phyloP scores from a whole-genome alignment of 2,113 vertebrate genomes.

The Xenopus laevis region DNA sequence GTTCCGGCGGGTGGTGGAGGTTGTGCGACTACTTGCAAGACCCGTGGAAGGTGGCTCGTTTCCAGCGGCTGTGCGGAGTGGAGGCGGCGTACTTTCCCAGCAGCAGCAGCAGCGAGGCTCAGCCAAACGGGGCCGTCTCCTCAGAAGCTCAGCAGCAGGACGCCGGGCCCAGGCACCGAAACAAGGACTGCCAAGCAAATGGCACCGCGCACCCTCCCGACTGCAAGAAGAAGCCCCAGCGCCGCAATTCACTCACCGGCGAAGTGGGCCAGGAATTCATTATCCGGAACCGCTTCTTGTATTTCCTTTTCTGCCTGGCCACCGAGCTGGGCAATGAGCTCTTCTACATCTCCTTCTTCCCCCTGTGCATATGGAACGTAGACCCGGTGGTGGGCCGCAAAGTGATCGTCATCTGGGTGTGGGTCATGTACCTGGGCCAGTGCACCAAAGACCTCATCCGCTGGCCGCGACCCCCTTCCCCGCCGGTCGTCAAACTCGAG shows the following conservation, averaged over 20 bases:
- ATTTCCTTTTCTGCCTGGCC: slow-evolving; percentile 86
- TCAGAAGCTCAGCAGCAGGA: background rate
- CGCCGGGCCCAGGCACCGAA: slow-evolving; percentile 20
- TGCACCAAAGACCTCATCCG: slow-evolving; percentile 93
- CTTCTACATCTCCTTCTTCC: slow-evolving; percentile 92
- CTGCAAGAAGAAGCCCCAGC: slow-evolving; percentile 59
- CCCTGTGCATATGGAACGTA: slow-evolving; percentile 90
- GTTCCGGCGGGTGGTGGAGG: slow-evolving; percentile 46
- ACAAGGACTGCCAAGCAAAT: slow-evolving; percentile 38
- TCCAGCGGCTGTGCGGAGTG: slow-evolving; percentile 85
- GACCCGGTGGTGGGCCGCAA: slow-evolving; percentile 80
- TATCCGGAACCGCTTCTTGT: slow-evolving; percentile 76
- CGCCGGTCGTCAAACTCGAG: slow-evolving; percentile 92
- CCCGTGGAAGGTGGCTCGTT: slow-evolving; percentile 82
- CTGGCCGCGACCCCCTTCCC: slow-evolving; percentile 86
- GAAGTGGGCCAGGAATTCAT: slow-evolving; percentile 76
- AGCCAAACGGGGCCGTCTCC: slow-evolving; percentile 50
- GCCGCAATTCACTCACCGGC: slow-evolving; percentile 86
- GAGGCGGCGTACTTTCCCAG: slow-evolving; percentile 48
- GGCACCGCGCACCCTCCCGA: slow-evolving; percentile 60
- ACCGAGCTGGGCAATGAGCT: slow-evolving; percentile 94
- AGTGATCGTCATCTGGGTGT: slow-evolving; percentile 88
- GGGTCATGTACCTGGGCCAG: slow-evolving; percentile 97
- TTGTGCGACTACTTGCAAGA: slow-evolving; percentile 71
- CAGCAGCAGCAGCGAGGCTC: slow-evolving; percentile 12